phyloP scores from a whole-genome alignment of 1,140 invertebrate species.

The Octopus bimaculoides region DNA sequence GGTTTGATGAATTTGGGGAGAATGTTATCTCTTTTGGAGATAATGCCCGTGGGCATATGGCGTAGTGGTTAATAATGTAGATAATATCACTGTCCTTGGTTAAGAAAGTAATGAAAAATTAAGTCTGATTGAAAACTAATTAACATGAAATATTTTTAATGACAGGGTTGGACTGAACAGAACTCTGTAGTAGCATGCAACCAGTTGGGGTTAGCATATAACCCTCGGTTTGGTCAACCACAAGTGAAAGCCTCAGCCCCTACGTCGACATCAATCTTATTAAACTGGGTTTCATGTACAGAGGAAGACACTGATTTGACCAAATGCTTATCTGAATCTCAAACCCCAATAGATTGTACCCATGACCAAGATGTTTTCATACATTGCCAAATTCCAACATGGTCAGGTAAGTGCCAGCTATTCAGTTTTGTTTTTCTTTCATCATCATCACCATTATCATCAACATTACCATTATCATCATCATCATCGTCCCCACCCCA shows the following conservation, averaged over 20 bases:
- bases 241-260: conserved; percentile 31
- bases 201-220: conserved; percentile 88
- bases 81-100: too few relatives aligned
- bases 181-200: conserved; percentile 92
- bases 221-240: conserved; percentile 88
- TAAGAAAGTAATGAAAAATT: background rate
- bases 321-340: conserved; percentile 75
- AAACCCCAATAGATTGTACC: conserved; percentile 58
- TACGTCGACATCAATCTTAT: conserved; percentile 44
- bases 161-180: conserved; percentile 87
- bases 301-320: conserved; percentile 91
- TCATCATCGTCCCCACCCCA: too few relatives aligned
- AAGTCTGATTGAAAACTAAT: background rate
- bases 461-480: too few relatives aligned
- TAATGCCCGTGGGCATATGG: too few relatives aligned
- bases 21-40: too few relatives aligned
- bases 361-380: conserved; percentile 50
- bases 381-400: conserved; percentile 49
- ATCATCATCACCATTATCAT: too few relatives aligned
- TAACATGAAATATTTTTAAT: background rate
- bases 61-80: too few relatives aligned
- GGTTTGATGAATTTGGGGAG: too few relatives aligned
- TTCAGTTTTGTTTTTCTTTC: too few relatives aligned
- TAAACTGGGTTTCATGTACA: conserved; percentile 84
- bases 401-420: conserved; percentile 45